phyloP scores from a whole-genome alignment of 2,888 invertebrate genomes.

The Rhingia rostrata region DNA sequence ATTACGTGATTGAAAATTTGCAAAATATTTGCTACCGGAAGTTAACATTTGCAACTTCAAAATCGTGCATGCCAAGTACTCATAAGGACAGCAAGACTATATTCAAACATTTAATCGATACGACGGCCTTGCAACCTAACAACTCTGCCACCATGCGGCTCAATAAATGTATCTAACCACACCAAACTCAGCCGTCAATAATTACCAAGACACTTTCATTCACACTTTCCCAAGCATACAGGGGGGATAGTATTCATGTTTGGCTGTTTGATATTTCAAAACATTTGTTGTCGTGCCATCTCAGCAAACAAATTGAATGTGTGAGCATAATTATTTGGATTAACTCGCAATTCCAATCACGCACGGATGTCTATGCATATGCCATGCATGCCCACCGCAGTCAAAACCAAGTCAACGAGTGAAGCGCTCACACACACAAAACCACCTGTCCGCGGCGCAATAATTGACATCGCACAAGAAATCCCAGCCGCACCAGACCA shows the following conservation, averaged over 20 bases:
- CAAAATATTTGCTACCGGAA: too few relatives aligned
- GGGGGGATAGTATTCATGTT: background rate
- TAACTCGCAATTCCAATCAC: slow-evolving; percentile 60
- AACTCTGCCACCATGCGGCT: background rate
- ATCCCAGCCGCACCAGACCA: slow-evolving; percentile 17
- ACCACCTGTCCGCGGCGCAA: slow-evolving; percentile 12
- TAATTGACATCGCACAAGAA: slow-evolving; percentile 49
- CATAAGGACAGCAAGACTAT: too few relatives aligned
- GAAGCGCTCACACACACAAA: background rate
- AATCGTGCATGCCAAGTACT: too few relatives aligned
- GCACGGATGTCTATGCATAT: slow-evolving; percentile 26
- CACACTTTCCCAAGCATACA: slow-evolving; percentile 1
- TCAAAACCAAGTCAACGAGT: background rate
- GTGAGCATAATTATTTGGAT: slow-evolving; percentile 37
- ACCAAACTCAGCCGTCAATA: background rate
- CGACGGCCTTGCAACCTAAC: too few relatives aligned
- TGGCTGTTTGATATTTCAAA: slow-evolving; percentile 2
- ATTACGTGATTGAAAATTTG: too few relatives aligned
- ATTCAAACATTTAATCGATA: too few relatives aligned
- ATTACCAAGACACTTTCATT: background rate
- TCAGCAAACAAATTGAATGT: slow-evolving; percentile 24
- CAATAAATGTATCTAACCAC: background rate
- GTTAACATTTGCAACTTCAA: too few relatives aligned
- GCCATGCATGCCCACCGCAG: slow-evolving; percentile 6
- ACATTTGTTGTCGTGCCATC: slow-evolving; percentile 28